Evolutionary conservation across 2,113 vertebrate species (phyloP), one percentile per base, ranked within the genome.

Genomic region (Chlorodrepanis virens): DNA sequence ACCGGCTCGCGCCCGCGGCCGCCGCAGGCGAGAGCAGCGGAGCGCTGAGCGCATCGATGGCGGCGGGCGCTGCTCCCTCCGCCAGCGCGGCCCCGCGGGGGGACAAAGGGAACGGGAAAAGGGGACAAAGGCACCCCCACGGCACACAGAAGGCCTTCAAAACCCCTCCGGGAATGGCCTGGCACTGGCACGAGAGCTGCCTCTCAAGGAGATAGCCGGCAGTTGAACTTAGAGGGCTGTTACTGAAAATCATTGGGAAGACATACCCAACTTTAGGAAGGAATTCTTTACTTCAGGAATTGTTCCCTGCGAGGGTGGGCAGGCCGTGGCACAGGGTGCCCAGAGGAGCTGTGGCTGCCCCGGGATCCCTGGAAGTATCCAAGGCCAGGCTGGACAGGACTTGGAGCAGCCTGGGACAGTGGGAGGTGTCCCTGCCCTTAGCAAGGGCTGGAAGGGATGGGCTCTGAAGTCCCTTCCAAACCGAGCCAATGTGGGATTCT

Each of bases 121-220:
- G 23, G 39, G 14, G 12, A 19, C 18, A n/a, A 4, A 28, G 42
- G 0, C 59, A 20, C 35, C 33, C 5, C 18, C 21, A 7, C 8
- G 2, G 23, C 1, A 16, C 49, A 12, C 29, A 10, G 0, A 3
- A 0, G 0, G 18, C 19, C 27, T 12, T 3, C 0, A 3, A 29
- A 25, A 29, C 8, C 2, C 50, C 12, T 5, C 22, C 53, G 1
- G 21, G 8, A 33, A 5, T 0, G 23, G 0, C 7, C 3, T 2
- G 3, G 9, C 22, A 20, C 7, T 1, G 9, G 17, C 14, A 9
- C 1, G 4, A 2, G 0, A 12, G 53, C 3, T 6, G 39, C 6
- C 1, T 0, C 9, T 3, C 6, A 45, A 19, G n/a, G 45, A 14
- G 11, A 11, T 1, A 2, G 7, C 6, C 9, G 1, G 39, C 10